phyloP scores from a whole-genome alignment of 2,888 invertebrate species.

The Acanthosoma haemorrhoidale region DNA sequence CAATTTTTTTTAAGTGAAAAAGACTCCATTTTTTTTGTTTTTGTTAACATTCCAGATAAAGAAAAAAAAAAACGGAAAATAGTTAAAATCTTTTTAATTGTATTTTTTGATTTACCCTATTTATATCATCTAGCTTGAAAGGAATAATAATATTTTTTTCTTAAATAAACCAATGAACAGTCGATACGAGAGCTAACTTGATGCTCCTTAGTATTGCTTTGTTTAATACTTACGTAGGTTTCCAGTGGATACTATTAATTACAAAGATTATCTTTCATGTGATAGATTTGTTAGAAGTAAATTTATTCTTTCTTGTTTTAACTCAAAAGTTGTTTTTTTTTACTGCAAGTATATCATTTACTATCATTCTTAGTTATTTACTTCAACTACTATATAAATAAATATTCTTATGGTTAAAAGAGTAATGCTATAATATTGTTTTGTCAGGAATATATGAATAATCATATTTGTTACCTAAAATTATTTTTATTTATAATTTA shows the following conservation, averaged over 20 bases:
- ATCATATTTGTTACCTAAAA: neutral
- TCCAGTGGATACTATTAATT: neutral
- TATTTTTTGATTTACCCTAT: neutral
- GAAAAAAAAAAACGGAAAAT: slow-evolving; percentile 1
- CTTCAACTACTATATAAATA: neutral
- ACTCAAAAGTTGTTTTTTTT: neutral
- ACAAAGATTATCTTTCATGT: neutral
- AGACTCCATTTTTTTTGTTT: slow-evolving; percentile 24
- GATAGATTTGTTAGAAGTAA: neutral
- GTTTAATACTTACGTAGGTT: neutral
- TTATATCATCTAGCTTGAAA: neutral
- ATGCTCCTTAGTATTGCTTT: neutral
- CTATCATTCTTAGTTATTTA: neutral
- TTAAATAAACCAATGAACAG: neutral
- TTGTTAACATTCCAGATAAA: slow-evolving; percentile 22
- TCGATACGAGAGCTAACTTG: neutral
- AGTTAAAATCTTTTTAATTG: neutral
- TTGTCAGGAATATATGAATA: neutral
- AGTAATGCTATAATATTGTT: neutral
- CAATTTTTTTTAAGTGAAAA: slow-evolving; percentile 15
- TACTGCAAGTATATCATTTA: neutral
- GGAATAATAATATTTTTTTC: neutral
- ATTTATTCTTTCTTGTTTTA: neutral
- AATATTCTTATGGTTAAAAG: neutral
- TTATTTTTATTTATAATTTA: neutral